These are phyloP conservation scores for Ericerus pela DNA, from an alignment of 1,140 invertebrate species.

Conservation along the genomic window DNA sequence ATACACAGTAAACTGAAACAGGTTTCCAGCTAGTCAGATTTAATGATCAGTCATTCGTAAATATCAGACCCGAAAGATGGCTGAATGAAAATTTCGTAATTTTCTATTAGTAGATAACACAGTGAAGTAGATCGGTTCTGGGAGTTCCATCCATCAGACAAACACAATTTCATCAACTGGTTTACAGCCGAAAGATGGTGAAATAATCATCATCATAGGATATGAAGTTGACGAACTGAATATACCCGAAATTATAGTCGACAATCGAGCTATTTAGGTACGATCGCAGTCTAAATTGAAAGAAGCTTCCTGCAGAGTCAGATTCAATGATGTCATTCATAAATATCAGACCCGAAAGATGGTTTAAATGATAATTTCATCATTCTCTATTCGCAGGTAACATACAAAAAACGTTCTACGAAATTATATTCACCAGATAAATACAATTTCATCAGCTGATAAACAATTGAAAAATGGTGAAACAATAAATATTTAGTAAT, in stretches of 20 bases:
- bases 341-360: slow-evolving; percentile 2
- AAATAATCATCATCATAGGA: not conserved
- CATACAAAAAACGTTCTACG: no score
- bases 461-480: no score
- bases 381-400: no score
- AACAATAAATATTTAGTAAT: no score
- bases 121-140: no score
- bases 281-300: not conserved
- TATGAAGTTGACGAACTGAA: no score
- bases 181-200: slow-evolving; percentile 2
- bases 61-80: not conserved
- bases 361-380: not conserved
- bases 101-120: no score
- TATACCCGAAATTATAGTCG: no score
- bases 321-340: not conserved
- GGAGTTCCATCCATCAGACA: no score
- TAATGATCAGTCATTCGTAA: not conserved
- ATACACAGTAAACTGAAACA: not conserved
- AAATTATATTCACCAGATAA: no score
- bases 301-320: not conserved
- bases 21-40: not conserved
- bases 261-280: not conserved
- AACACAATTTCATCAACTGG: not conserved
- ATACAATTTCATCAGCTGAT: no score
- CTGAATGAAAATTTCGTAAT: no score